Evolutionary conservation across 2,797 vertebrate genomes (phyloP), one percentile per base, ranked within the genome.

Genomic region (Bryconaethiops microstoma): DNA sequence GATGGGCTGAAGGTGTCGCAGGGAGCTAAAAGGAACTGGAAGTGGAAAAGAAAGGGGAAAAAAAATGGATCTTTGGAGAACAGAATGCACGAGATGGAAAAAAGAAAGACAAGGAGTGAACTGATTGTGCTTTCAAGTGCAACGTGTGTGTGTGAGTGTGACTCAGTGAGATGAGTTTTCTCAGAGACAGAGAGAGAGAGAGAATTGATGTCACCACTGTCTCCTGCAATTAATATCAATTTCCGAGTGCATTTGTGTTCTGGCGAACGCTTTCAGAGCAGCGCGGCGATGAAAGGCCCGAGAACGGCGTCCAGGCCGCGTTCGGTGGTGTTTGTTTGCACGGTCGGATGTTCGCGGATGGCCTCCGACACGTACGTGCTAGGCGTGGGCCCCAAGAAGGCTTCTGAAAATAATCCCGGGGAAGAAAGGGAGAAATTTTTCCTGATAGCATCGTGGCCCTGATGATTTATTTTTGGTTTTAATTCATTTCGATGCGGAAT

Each of bases 381-480:
- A 55, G 45, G 13, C 25, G 16, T 29, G 2, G 54, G 63, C 73
- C 76, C 57, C 21, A 35, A 35, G 23, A 71, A 83, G 76, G 62
- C 40, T 68, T 63, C 80, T 67, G 68, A 76, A 77, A 76, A 73
- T 79, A 71, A 81, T 63, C 57, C 19, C 48, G n/a, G 25, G 40
- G n/a, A 17, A 64, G 76, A 80, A 73, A 73, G 75, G 67, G 71
- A 64, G 79, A 74, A 45, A 8, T 77, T 77, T 69, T 52, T 71
- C 72, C 40, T 42, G 63, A 64, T 83, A 42, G 71, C 67, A 82
- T 72, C 78, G 14, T 68, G 60, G 73, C 35, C 71, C 64, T 74
- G 74, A 83, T 85, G 65, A 54, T 75, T 85, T 80, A 82, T 69
- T 83, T 81, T 54, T 75, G 75, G 73, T 78, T 76, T 80, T 6